Evolutionary conservation across 2,113 vertebrate genomes (phyloP).

Genomic region (Mola mola): DNA sequence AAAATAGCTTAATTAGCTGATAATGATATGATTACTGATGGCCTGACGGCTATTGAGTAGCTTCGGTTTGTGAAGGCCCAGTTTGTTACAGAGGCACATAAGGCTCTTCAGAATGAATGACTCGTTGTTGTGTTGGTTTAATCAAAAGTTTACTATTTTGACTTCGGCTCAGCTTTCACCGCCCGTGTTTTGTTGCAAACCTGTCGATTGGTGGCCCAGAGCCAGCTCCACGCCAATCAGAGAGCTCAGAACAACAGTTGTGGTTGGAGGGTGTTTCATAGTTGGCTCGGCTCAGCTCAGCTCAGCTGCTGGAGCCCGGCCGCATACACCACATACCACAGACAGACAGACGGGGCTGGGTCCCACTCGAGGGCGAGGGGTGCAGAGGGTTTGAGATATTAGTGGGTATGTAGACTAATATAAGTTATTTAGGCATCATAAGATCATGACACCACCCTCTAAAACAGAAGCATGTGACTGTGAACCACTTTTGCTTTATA

Average conservation of each 20-base stretch:
- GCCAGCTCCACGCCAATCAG: not conserved
- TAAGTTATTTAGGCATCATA: conserved; percentile 7
- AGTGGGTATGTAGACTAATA: conserved; percentile 12
- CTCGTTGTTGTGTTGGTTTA: conserved; percentile 5
- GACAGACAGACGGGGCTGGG: conserved; percentile 56
- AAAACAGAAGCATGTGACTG: not conserved
- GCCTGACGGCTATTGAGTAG: conserved; percentile 16
- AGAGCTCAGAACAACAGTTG: conserved; percentile 37
- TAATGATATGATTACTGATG: conserved; percentile 53
- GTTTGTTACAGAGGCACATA: not conserved
- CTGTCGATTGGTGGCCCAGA: not conserved
- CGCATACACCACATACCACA: conserved; percentile 67
- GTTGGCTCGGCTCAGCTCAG: conserved; percentile 54
- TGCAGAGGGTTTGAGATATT: conserved; percentile 4
- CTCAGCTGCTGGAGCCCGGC: conserved; percentile 56
- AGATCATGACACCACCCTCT: not conserved
- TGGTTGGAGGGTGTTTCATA: conserved; percentile 54
- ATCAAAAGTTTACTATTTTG: too few species aligned
- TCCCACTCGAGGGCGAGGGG: conserved; percentile 17
- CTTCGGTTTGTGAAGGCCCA: conserved; percentile 30
- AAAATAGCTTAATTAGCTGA: conserved; percentile 55
- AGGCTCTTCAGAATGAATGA: conserved; percentile 13
- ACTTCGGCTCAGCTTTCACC: not conserved
- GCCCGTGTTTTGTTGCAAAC: conserved; percentile 1
- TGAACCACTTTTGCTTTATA: conserved; percentile 11